Evolutionary conservation across 2,888 invertebrate genomes (phyloP).

Genomic region (Drosophila vallismaia): DNA sequence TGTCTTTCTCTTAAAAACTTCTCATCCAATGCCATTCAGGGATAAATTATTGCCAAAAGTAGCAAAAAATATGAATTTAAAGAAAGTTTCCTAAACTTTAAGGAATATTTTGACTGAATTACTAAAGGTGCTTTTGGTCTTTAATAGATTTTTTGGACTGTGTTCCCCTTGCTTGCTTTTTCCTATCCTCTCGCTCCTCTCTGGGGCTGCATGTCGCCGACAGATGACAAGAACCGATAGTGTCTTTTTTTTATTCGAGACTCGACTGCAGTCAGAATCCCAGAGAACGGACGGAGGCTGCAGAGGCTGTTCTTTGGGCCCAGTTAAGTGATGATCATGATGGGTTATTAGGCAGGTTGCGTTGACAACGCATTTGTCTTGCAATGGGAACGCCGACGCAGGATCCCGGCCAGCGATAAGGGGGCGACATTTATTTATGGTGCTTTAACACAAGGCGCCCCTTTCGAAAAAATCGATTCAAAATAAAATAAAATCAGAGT

Average conservation of each 20-base stretch:
- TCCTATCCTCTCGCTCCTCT: constrained; percentile 15
- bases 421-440: constrained; percentile 76
- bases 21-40: not conserved
- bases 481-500: constrained; percentile 39
- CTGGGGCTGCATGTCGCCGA: constrained; percentile 68
- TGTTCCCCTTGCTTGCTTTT: constrained; percentile 5
- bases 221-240: constrained; percentile 77
- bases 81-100: too few relatives aligned
- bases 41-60: not conserved
- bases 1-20: too few relatives aligned
- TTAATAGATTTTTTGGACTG: constrained; percentile 6
- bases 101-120: too few relatives aligned
- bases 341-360: constrained; percentile 79
- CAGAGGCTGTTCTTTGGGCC: constrained; percentile 32
- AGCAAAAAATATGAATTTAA: too few relatives aligned
- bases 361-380: constrained; percentile 79
- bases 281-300: not conserved
- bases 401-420: constrained; percentile 63
- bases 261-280: constrained; percentile 27
- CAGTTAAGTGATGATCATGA: constrained; percentile 76
- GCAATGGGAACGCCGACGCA: constrained; percentile 66
- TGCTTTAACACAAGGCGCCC: constrained; percentile 71
- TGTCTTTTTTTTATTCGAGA: constrained; percentile 58
- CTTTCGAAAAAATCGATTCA: constrained; percentile 30
- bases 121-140: not conserved